A percentile compares a stretch with the other conserved stretches of the same genome.
Evolutionary conservation across 2,113 vertebrate genomes (phyloP).

Genomic region (Chaenogobius annularis): DNA sequence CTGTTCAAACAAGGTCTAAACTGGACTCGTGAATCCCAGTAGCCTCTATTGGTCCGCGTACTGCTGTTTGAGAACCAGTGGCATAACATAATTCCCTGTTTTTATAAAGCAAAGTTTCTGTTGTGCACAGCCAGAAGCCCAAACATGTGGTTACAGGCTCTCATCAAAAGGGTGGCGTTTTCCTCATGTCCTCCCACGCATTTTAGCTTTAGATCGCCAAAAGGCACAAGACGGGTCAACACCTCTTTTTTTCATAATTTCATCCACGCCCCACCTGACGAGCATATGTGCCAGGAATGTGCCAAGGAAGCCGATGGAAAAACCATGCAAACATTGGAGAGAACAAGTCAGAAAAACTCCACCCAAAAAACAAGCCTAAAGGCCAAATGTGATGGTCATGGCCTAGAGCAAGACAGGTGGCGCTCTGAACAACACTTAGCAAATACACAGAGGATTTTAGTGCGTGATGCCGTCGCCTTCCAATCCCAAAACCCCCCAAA

Average conservation of each 20-base stretch:
- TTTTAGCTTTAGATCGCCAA: conserved; percentile 17
- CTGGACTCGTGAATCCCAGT: too few species aligned
- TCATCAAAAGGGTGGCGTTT: conserved; percentile 33
- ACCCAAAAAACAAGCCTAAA: conserved; percentile 18
- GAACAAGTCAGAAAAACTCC: conserved; percentile 22
- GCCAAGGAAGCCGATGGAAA: conserved; percentile 36
- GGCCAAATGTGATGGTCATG: conserved; percentile 9
- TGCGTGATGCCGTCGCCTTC: not conserved
- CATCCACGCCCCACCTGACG: conserved; percentile 45
- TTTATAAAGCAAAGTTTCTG: not conserved
- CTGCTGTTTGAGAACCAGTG: not conserved
- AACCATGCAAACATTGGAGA: conserved; percentile 35
- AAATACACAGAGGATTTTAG: not conserved
- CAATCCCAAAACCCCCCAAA: not conserved
- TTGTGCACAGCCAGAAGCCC: not conserved
- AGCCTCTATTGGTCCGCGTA: not conserved
- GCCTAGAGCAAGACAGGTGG: not conserved
- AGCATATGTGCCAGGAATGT: conserved; percentile 51
- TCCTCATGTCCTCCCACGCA: conserved; percentile 22
- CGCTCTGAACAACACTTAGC: not conserved
- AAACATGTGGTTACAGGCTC: conserved; percentile 24
- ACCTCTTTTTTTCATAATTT: conserved; percentile 18
- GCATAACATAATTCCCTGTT: not conserved
- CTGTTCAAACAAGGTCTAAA: too few species aligned
- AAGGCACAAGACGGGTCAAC: conserved; percentile 22